These are phyloP conservation scores for Balanococcus diminutus DNA, from an alignment of 2,888 invertebrate genomes.

Conservation along the genomic window DNA sequence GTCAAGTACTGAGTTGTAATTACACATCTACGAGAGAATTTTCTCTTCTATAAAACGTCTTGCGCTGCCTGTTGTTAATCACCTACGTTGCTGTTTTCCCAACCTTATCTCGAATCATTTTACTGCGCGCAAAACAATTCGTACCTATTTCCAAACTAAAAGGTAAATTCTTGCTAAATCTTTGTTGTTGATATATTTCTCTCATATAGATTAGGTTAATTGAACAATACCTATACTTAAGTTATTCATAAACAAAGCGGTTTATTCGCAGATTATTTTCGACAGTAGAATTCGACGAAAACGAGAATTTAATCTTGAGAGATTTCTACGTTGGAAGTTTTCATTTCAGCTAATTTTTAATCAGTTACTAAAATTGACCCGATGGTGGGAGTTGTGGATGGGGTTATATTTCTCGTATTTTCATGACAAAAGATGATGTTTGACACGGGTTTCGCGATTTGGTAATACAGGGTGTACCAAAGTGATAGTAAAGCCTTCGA, in stretches of 20 bases:
- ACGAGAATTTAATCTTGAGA: background rate
- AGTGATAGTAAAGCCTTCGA: too few relatives aligned
- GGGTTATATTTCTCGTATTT: too few relatives aligned
- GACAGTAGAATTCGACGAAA: background rate
- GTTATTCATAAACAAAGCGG: background rate
- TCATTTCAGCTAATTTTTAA: too few relatives aligned
- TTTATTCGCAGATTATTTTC: background rate
- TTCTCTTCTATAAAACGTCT: slow-evolving; percentile 29
- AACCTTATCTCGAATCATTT: slow-evolving; percentile 17
- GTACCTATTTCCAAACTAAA: background rate
- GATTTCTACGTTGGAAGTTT: too few relatives aligned
- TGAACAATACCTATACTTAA: background rate
- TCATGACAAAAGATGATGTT: too few relatives aligned
- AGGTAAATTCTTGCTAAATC: slow-evolving; percentile 4
- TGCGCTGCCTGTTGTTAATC: background rate
- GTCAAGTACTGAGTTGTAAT: slow-evolving; percentile 29
- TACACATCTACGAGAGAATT: background rate
- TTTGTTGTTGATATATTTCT: slow-evolving; percentile 4
- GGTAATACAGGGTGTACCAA: too few relatives aligned
- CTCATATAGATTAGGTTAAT: background rate
- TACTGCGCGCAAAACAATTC: background rate
- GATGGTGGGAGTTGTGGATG: too few relatives aligned
- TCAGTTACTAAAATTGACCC: too few relatives aligned
- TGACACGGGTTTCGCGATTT: too few relatives aligned
- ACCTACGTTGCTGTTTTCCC: slow-evolving; percentile 4